Evolutionary conservation across 2,797 vertebrate species (phyloP).

Genomic region (Urocyon cinereoargenteus): DNA sequence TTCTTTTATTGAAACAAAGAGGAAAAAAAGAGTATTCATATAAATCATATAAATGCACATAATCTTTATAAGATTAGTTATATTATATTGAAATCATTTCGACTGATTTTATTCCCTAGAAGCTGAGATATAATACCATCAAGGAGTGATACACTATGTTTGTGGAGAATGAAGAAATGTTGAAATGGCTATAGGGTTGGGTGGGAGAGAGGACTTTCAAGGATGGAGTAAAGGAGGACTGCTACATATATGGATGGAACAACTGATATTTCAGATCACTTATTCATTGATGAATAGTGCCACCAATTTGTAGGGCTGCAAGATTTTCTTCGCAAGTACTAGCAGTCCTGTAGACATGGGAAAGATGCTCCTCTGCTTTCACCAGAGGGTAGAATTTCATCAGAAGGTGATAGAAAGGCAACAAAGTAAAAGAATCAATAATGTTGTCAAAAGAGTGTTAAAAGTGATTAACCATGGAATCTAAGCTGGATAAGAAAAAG

Average conservation of each 20-base stretch:
- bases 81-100: not conserved
- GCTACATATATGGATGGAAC: not conserved
- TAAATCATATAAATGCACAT: not conserved
- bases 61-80: not conserved
- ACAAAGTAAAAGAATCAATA: not conserved
- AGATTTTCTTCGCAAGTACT: not conserved
- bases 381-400: not conserved
- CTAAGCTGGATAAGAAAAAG: not conserved
- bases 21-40: not conserved
- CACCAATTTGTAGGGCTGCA: not conserved
- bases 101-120: not conserved
- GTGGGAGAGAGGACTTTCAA: not conserved
- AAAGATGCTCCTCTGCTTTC: not conserved
- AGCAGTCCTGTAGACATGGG: not conserved
- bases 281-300: conserved; percentile 6
- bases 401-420: not conserved
- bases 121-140: not conserved
- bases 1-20: not conserved
- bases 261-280: not conserved
- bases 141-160: not conserved
- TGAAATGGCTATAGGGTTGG: not conserved
- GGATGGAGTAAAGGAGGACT: not conserved
- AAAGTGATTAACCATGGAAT: not conserved
- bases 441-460: not conserved
- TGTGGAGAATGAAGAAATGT: not conserved